These are phyloP conservation scores for Flabesymbios commensalis DNA, from an alignment of 2,888 invertebrate species.

Conservation along the genomic window DNA sequence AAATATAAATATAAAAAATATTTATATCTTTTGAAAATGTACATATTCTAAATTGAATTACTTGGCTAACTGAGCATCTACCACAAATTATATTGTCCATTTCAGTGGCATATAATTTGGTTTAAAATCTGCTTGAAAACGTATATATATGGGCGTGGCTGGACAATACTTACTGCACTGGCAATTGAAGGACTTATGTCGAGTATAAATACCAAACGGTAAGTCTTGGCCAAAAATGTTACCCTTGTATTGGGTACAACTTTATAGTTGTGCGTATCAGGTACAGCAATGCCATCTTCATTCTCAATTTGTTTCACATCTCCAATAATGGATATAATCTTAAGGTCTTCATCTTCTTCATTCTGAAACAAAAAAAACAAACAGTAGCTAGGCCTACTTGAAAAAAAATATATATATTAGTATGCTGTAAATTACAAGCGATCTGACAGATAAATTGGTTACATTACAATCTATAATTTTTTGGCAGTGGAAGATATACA, in stretches of 20 bases:
- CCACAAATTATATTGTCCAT: no score
- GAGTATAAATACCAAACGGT: slow-evolving; percentile 75
- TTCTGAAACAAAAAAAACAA: not conserved
- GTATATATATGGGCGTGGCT: not conserved
- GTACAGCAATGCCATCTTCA: not conserved
- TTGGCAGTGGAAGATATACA: no score
- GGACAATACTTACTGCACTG: slow-evolving; percentile 67
- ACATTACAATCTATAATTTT: no score
- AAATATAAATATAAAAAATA: no score
- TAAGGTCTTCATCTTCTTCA: not conserved
- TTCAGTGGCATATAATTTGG: no score
- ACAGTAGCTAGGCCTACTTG: no score
- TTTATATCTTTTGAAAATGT: no score
- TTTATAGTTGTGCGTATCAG: slow-evolving; percentile 18
- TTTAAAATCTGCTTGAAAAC: not conserved
- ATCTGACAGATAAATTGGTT: no score
- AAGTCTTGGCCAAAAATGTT: slow-evolving; percentile 73
- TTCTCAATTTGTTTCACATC: not conserved
- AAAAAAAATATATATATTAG: no score
- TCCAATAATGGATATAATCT: not conserved
- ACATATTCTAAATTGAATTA: no score
- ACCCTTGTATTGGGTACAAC: slow-evolving; percentile 60
- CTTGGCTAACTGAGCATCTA: no score
- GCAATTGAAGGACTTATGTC: slow-evolving; percentile 79
- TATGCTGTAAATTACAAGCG: no score